A percentile compares a stretch with the other conserved stretches of the same genome.
These are phyloP conservation scores for Florisuga fusca DNA, from an alignment of 2,797 vertebrate species.

Conservation along the genomic window DNA sequence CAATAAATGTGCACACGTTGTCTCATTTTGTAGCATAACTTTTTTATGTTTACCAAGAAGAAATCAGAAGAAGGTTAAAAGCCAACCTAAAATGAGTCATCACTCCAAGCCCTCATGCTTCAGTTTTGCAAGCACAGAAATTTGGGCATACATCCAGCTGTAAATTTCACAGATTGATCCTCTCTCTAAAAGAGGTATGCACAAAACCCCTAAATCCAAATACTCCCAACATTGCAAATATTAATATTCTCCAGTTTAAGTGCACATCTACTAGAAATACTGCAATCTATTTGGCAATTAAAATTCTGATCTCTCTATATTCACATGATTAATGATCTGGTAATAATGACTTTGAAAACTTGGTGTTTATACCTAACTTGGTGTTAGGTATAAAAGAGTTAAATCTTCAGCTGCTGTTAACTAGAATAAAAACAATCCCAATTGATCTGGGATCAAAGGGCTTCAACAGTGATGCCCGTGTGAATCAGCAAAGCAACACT, in stretches of 20 bases:
- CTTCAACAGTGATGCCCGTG: background rate
- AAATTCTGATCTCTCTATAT: background rate
- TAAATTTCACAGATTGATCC: constrained; percentile 2
- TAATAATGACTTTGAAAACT: background rate
- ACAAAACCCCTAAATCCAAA: background rate
- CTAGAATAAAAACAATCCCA: background rate
- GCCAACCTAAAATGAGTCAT: background rate
- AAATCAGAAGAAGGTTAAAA: background rate
- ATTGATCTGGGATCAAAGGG: background rate
- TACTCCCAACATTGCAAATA: background rate
- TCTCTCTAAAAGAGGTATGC: background rate
- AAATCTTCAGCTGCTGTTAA: background rate
- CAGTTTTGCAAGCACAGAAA: background rate
- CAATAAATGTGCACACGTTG: background rate
- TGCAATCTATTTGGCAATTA: background rate
- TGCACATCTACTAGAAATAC: background rate
- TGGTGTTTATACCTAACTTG: background rate
- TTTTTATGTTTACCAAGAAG: background rate
- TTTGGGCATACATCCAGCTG: background rate
- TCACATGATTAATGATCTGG: background rate
- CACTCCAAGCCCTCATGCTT: background rate
- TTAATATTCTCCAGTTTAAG: background rate
- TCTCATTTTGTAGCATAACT: background rate
- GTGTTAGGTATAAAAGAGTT: background rate
- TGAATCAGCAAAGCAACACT: background rate